Base-by-base conservation (phyloP, 2,113 vertebrate species). In the Pleuronectes platessa region DNA sequence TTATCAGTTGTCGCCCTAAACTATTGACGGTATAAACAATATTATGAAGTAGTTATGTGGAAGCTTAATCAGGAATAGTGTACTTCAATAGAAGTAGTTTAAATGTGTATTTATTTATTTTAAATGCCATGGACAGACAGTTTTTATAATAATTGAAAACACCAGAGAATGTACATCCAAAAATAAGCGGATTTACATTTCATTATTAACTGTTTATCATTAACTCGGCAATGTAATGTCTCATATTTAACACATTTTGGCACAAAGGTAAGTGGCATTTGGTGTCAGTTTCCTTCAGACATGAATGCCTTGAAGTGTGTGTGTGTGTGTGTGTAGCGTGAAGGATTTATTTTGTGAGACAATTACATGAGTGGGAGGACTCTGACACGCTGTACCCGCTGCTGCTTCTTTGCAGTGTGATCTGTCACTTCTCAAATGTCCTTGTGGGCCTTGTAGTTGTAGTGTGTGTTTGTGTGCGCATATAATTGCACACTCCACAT, bases 371-470 rank as follows among this genome's bases (percentile, higher is more conserved):
- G 91, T 78, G 79, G 81, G 86, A 78, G 68, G 81, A 82, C 59
- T 69, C 17, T 37, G 76, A 76, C 83, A 80, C 37, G 40, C 60
- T 68, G 35, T 67, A 77, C 24, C 61, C 68, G 71, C 83, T 81
- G 75, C 79, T 83, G 79, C 68, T 83, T 73, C 82, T 81, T 67
- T 61, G 69, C 65, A 70, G 68, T 51, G 45, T 71, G 75, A 86
- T 88, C 78, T 75, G 83, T 90, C 76, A 89, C 63, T 54, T 83
- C 60, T 84, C 13, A 61, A 80, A 78, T 66, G 81, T 87, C 87
- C 83, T 86, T 85, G 80, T 65, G 65, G 71, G 79, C 66, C 56
- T 61, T n/a, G 58, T 54, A 74, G 56, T 64, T 76, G 76, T 60
- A 85, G 67, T 63, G 14, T 61, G 75, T 11, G 72, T 58, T n/a